These are phyloP conservation scores for Nephila pilipes DNA, from an alignment of 1,140 invertebrate species.

Conservation along the genomic window DNA sequence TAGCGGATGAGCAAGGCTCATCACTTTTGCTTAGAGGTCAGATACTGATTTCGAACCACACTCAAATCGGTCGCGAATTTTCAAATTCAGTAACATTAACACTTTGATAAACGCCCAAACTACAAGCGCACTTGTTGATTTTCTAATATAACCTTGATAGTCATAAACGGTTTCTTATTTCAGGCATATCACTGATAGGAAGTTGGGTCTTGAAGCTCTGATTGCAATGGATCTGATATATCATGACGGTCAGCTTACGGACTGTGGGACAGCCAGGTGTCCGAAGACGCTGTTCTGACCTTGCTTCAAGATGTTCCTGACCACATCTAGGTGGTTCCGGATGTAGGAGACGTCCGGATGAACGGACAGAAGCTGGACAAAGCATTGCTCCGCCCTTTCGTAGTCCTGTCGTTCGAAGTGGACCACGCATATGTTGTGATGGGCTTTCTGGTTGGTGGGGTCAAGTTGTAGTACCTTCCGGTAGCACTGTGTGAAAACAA, in stretches of 20 bases:
- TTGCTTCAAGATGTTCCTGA: constrained; percentile 62
- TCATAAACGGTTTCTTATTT: too few relatives aligned
- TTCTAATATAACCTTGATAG: too few relatives aligned
- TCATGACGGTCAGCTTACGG: constrained; percentile 65
- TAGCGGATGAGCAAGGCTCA: too few relatives aligned
- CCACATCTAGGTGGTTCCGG: constrained; percentile 71
- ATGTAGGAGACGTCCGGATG: constrained; percentile 74
- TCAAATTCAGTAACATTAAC: too few relatives aligned
- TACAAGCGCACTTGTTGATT: background rate
- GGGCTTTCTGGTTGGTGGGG: constrained; percentile 94
- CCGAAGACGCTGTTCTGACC: constrained; percentile 27
- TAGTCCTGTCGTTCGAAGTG: constrained; percentile 81
- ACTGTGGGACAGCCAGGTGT: background rate
- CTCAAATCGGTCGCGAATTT: too few relatives aligned
- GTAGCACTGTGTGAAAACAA: constrained; percentile 88
- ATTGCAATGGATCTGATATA: background rate
- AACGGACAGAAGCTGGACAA: constrained; percentile 58
- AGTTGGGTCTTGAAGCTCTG: constrained; percentile 12
- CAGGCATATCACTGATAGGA: background rate
- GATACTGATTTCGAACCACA: too few relatives aligned
- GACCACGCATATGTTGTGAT: constrained; percentile 97
- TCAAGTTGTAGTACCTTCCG: constrained; percentile 92
- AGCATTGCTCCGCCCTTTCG: constrained; percentile 73
- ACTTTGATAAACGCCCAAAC: too few relatives aligned
- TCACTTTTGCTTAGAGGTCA: too few relatives aligned